These are phyloP conservation scores for Rhinoraja longicauda DNA, from an alignment of 2,797 vertebrate species.

Conservation along the genomic window DNA sequence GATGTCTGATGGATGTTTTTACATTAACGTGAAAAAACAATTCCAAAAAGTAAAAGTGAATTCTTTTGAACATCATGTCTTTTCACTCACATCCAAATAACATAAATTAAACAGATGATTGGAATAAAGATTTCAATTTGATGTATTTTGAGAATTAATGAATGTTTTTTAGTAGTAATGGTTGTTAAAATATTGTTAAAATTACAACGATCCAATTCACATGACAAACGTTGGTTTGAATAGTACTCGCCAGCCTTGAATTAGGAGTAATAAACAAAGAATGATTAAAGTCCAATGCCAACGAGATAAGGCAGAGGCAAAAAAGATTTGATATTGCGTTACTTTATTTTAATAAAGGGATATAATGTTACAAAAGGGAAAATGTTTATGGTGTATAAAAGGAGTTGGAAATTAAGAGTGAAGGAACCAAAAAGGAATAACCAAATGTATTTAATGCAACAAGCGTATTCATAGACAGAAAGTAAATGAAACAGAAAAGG, in stretches of 20 bases:
- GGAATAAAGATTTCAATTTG: neutral
- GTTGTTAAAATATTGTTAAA: neutral
- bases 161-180: neutral
- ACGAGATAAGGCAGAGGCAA: neutral
- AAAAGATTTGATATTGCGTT: neutral
- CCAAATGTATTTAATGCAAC: neutral
- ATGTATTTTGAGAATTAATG: neutral
- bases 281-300: conserved; percentile 16
- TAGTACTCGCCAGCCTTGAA: neutral
- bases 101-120: neutral
- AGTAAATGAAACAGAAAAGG: no score
- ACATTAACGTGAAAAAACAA: neutral
- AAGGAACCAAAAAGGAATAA: neutral
- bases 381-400: neutral
- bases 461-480: neutral
- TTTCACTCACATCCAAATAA: neutral
- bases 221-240: neutral
- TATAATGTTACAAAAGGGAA: neutral
- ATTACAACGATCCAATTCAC: neutral
- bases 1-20: neutral
- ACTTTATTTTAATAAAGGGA: neutral
- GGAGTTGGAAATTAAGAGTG: neutral
- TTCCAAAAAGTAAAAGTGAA: neutral
- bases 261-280: neutral
- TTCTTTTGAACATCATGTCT: neutral